Conservation (phyloP, 2,797 vertebrate species). For the Linurgus olivaceus region DNA sequence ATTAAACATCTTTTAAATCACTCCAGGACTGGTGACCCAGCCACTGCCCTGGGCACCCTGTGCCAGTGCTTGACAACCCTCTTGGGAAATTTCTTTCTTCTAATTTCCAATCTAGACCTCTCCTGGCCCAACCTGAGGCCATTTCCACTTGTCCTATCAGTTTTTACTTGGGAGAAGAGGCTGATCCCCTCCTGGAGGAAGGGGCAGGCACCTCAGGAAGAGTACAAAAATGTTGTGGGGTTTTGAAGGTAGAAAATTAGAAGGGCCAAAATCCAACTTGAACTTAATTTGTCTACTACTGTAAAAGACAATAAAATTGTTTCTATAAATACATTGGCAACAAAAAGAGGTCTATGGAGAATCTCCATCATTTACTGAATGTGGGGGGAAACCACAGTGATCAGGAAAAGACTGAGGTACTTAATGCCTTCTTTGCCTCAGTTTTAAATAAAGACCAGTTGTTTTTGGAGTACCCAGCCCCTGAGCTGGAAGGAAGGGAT, state of each 20-base stretch:
- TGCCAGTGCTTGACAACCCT: neutral
- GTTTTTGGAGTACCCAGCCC: neutral
- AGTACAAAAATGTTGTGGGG: neutral
- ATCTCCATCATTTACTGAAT: neutral
- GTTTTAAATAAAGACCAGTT: neutral
- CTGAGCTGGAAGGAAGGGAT: neutral
- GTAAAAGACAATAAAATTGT: neutral
- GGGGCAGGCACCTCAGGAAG: neutral
- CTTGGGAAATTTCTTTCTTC: neutral
- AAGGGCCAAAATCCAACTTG: neutral
- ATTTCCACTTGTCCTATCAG: neutral
- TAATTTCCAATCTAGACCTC: neutral
- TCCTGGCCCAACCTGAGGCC: neutral
- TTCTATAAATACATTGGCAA: neutral
- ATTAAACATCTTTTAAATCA: fast-evolving
- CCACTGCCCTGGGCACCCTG: neutral
- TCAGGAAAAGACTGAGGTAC: neutral
- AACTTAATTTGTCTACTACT: neutral
- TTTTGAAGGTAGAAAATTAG: neutral
- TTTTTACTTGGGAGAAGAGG: neutral
- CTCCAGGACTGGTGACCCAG: neutral
- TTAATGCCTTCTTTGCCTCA: neutral
- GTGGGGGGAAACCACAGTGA: neutral
- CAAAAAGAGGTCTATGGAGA: neutral
- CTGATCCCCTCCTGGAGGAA: neutral